A percentile compares a stretch with the other conserved stretches of the same genome.
Conservation (phyloP, 2,797 vertebrate species). For the Paguma larvata region DNA sequence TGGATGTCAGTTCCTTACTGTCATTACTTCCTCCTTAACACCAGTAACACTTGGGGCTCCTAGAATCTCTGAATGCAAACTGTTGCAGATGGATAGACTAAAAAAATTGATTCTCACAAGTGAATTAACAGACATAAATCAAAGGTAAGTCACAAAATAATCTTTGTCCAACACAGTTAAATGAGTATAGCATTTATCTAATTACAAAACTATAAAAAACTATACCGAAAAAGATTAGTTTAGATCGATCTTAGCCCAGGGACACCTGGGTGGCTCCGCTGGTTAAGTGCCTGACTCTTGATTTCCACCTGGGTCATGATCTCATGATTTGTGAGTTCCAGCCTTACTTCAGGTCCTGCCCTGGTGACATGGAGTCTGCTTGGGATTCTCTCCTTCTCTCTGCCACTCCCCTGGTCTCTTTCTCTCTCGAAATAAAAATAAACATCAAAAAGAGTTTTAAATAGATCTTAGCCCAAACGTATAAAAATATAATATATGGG, state of each 20-base stretch:
- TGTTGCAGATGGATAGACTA: not conserved
- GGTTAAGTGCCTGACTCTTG: no score
- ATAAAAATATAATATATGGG: not conserved
- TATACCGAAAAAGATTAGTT: not conserved
- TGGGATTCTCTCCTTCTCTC: no score
- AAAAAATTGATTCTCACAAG: not conserved
- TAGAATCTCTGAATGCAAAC: not conserved
- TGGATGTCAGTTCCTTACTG: not conserved
- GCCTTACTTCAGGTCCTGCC: no score
- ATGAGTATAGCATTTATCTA: not conserved
- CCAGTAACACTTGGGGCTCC: not conserved
- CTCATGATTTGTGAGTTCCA: no score
- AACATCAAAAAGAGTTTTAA: no score
- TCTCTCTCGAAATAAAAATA: no score
- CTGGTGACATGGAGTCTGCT: no score
- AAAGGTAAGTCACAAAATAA: not conserved
- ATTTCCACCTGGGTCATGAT: no score
- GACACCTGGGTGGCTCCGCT: no score
- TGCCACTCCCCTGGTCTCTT: no score
- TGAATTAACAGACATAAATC: not conserved
- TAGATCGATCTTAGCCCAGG: no score
- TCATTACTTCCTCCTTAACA: not conserved
- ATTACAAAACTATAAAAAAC: not conserved
- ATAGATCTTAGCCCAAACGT: not conserved
- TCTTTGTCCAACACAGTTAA: not conserved